Percentiles rank a stretch among this genome's conserved stretches.
These are phyloP conservation scores for Sthenelais limicola DNA, from an alignment of 2,888 invertebrate species.

Conservation along the genomic window DNA sequence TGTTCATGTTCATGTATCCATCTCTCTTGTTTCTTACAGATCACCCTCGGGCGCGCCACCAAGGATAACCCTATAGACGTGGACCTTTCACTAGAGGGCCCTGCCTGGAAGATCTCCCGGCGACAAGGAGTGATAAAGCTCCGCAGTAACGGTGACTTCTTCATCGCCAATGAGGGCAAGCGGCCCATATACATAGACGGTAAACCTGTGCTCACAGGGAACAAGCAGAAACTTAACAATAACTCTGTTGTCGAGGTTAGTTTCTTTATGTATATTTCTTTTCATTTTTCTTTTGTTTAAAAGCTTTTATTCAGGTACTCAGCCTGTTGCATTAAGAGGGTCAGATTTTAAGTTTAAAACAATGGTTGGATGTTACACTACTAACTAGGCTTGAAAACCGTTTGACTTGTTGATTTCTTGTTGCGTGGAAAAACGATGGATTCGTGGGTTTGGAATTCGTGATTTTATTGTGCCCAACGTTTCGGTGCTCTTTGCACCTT, in stretches of 20 bases:
- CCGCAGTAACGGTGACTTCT: conserved; percentile 94
- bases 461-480: no score
- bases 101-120: conserved; percentile 89
- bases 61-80: conserved; percentile 93
- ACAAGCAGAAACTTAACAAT: conserved; percentile 91
- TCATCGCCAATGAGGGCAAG: conserved; percentile 94
- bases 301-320: no score
- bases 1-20: neutral
- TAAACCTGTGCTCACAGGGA: conserved; percentile 88
- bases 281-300: neutral
- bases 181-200: conserved; percentile 95
- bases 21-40: conserved; percentile 74
- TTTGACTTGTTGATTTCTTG: no score
- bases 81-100: conserved; percentile 93
- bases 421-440: no score
- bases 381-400: no score
- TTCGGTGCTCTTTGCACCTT: no score
- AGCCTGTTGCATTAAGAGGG: no score
- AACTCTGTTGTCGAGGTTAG: conserved; percentile 93
- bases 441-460: no score
- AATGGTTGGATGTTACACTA: no score
- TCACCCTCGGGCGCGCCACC: conserved; percentile 91
- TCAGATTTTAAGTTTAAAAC: no score
- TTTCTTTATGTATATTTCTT: neutral
- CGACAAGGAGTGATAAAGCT: conserved; percentile 92